Evolutionary conservation across 2,797 vertebrate genomes (phyloP), one percentile per base, ranked within the genome.

Genomic region (Cygnus olor): DNA sequence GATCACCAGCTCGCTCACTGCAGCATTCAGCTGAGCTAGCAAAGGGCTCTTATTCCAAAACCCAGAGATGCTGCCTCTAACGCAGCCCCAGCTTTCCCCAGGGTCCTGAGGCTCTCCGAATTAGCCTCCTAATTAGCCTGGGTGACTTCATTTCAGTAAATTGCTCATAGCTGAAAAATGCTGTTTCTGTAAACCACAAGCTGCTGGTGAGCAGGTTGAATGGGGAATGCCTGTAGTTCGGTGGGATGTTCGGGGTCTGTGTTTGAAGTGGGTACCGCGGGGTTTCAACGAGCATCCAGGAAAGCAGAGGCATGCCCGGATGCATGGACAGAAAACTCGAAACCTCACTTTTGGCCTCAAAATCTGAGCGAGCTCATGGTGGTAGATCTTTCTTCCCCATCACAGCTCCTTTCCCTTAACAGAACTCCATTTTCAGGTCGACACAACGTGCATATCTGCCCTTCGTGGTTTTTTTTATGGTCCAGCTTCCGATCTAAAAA

Each of bases 381-480:
- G 47, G 47, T 11, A 25, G 47, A 49, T 13, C 54, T 57, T 16
- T 14, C 76, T 68, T 38, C 22, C 5, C 60, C 58, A 25, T 4
- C 20, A 2, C 0, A 11, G 77, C 6, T 16, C 30, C 36, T 38
- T 42, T 7, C 5, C 76, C 64, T 2, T 47, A 5, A 0, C 0
- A 3, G 0, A 24, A 10, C 14, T 79, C 53, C 2, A 0, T 6
- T 32, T 86, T 65, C 10, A 18, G 60, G 72, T n/a, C 1, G 1
- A 8, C 36, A 2, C 21, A 16, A 32, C 3, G 44, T 8, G 22
- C 40, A n/a, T 8, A 47, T 5, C 49, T 16, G 5, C 27, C 45
- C 11, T 45, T 19, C 2, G 9, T 4, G 14, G 12, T 45, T 45
- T 49, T 22, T 47, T 74, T 60, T 51, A 10, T 14, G 47, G n/a